Conservation (phyloP, 2,113 vertebrate genomes). For the Nematolebias whitei region DNA sequence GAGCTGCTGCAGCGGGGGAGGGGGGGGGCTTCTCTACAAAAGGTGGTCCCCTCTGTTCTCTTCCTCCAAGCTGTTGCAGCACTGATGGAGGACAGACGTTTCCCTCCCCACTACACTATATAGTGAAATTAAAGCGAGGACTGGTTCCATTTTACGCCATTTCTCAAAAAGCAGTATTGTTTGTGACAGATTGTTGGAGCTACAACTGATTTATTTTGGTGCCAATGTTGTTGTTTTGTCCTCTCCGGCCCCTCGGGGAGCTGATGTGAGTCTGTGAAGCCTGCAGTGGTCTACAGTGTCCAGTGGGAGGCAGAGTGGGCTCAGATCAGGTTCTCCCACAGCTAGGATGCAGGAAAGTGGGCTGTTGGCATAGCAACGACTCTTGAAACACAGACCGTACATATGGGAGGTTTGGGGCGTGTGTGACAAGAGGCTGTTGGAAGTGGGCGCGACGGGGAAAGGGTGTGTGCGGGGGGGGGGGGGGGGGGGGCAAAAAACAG, state of each 20-base stretch:
- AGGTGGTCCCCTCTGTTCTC: slow-evolving; percentile 54
- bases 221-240: slow-evolving; percentile 52
- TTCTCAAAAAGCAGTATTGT: slow-evolving; percentile 40
- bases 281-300: slow-evolving; percentile 72
- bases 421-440: slow-evolving; percentile 59
- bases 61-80: slow-evolving; percentile 53
- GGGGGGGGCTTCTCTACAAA: slow-evolving; percentile 55
- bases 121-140: slow-evolving; percentile 12
- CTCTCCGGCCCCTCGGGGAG: slow-evolving; percentile 32
- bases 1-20: slow-evolving; percentile 49
- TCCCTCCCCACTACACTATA: slow-evolving; percentile 16
- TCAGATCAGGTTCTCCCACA: slow-evolving; percentile 71
- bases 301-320: slow-evolving; percentile 78
- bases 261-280: slow-evolving; percentile 42
- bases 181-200: slow-evolving; percentile 51
- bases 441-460: slow-evolving; percentile 44
- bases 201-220: slow-evolving; percentile 50
- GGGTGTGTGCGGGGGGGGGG: slow-evolving; percentile 37
- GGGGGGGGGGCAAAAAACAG: slow-evolving; percentile 73
- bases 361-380: slow-evolving; percentile 85
- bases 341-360: slow-evolving; percentile 79
- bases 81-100: slow-evolving; percentile 15
- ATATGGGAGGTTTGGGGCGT: slow-evolving; percentile 51
- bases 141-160: slow-evolving; percentile 34
- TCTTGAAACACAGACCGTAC: slow-evolving; percentile 77